Base-by-base conservation (phyloP, 1,140 invertebrate genomes). In the Platyura marginata region DNA sequence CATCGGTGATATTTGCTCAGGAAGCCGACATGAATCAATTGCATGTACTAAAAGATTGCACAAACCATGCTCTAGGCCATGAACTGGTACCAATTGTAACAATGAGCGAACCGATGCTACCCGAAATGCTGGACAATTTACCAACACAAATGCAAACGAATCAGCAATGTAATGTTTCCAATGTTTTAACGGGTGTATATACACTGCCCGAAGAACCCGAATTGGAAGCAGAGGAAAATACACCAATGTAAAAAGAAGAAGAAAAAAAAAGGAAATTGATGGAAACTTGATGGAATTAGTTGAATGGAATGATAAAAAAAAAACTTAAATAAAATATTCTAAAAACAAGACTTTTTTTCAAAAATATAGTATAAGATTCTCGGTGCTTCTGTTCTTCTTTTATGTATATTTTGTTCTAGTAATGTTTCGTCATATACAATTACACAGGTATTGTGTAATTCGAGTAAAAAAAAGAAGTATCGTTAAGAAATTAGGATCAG, bases 191-290 rank as follows among this genome's bases (percentile, higher is more conserved):
- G 4, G 69, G 71, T 1, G 72, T 74, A 10, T 75, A 75, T 45
- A 75, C 73, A n/a, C 58, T 76, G 37, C 67, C 70, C 23, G 72
- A 75, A 52, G 72, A 75, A 46, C 72, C 74, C 41, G 74, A 77
- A 54, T 61, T 68, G 40, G 73, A 76, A 47, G 48, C 52, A 40
- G 71, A 73, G 47, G 71, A 70, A 37, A 70, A 69, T 52, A 71
- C 67, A n/a, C 64, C 70, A 51, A 70, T 72, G 67, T 71, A 56
- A 67, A 62, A 13, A 8, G 25, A 29, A n/a, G n/a, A n/a, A n/a
- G n/a, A n/a, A n/a, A n/a, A n/a, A n/a, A n/a, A n/a, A n/a, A n/a
- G n/a, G n/a, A n/a, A n/a, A n/a, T n/a, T n/a, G n/a, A n/a, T n/a
- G n/a, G n/a, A n/a, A n/a, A n/a, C n/a, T n/a, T n/a, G n/a, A n/a